Percentiles rank a stretch among this genome's conserved stretches.
phyloP scores from a whole-genome alignment of 2,113 vertebrate species.

The Aramus guarauna region DNA sequence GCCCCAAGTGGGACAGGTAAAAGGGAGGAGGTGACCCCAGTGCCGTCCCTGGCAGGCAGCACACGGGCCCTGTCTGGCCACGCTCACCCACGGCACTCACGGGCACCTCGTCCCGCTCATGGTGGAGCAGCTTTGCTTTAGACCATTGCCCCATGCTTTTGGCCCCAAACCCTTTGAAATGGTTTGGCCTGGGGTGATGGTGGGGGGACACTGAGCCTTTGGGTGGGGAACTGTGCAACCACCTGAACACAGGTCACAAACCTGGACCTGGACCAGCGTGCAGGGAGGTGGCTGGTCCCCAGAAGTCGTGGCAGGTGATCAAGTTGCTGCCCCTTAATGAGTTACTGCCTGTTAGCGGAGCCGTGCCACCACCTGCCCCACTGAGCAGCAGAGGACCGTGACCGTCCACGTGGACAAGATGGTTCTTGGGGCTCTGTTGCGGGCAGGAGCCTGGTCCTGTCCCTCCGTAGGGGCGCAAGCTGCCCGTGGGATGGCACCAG shows the following conservation, averaged over 20 bases:
- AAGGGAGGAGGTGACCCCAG: neutral
- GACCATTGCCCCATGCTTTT: accelerated
- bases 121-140: neutral
- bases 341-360: accelerated
- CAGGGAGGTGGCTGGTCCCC: neutral
- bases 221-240: neutral
- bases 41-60: accelerated
- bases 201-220: neutral
- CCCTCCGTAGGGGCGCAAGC: neutral
- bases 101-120: accelerated
- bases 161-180: neutral
- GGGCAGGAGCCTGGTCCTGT: neutral
- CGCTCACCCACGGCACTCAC: accelerated
- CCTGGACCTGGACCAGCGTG: accelerated
- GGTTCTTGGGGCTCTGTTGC: neutral
- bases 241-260: neutral
- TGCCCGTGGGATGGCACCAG: accelerated
- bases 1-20: neutral
- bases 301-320: neutral
- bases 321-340: neutral
- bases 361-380: neutral
- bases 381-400: neutral
- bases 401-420: accelerated
- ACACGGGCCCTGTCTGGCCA: accelerated
- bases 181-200: neutral